Conservation (phyloP, 30 jellyfish, hydroid and myxozoan genomes). For the Mastigias papua region DNA sequence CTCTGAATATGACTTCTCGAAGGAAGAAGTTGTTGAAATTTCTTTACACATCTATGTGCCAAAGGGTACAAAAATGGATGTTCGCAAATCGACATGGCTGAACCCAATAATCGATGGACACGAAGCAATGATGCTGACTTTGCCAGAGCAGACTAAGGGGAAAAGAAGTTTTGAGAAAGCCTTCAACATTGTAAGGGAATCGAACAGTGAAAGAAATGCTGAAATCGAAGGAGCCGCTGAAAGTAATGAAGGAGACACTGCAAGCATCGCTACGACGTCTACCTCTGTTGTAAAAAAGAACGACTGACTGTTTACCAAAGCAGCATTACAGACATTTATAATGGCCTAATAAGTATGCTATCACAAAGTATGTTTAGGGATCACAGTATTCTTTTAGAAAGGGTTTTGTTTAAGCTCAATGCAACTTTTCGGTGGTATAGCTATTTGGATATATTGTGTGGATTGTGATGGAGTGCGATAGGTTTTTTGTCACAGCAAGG, state of each 20-base stretch:
- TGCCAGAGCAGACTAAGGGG: background rate
- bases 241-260: background rate
- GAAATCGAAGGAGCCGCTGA: constrained; percentile 3
- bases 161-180: constrained; percentile 12
- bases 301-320: no score
- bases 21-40: constrained; percentile 69
- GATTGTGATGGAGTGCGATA: no score
- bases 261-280: background rate
- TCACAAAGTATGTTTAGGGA: no score
- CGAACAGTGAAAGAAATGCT: constrained; percentile 46
- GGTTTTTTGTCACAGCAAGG: no score
- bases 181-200: constrained; percentile 22
- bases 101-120: constrained; percentile 80
- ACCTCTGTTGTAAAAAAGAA: background rate
- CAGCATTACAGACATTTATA: no score
- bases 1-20: constrained; percentile 52
- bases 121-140: constrained; percentile 38
- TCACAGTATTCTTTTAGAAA: no score
- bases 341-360: no score
- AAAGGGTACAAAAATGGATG: constrained; percentile 78
- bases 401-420: no score
- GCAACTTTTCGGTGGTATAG: no score
- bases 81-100: constrained; percentile 93
- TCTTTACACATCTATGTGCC: constrained; percentile 88
- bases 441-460: no score